Evolutionary conservation across 2,797 vertebrate species (phyloP).

Genomic region (Intellagama lesueurii): DNA sequence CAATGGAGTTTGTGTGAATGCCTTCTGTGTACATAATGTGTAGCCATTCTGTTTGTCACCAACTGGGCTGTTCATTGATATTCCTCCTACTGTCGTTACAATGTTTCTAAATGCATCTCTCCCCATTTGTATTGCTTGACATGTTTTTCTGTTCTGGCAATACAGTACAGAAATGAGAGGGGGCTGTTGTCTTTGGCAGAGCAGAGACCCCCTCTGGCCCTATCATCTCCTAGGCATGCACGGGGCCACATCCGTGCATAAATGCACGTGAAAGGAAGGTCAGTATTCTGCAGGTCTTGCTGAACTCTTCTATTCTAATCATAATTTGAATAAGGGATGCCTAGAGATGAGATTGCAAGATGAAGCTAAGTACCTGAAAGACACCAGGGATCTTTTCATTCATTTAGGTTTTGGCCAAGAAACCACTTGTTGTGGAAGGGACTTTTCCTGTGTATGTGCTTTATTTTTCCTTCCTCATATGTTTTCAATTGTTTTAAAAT

Average conservation of each 20-base stretch:
- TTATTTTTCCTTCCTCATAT: too few relatives aligned
- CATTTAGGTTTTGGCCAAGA: too few relatives aligned
- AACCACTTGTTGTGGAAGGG: too few relatives aligned
- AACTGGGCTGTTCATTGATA: neutral
- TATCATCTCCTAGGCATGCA: neutral
- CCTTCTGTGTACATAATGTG: neutral
- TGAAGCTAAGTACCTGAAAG: neutral
- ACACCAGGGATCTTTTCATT: too few relatives aligned
- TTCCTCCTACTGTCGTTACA: too few relatives aligned
- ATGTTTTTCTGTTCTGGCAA: too few relatives aligned
- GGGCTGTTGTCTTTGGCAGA: neutral
- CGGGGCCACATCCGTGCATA: neutral
- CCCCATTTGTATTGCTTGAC: too few relatives aligned
- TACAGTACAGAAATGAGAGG: neutral
- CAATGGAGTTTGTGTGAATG: neutral
- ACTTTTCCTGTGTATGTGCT: too few relatives aligned
- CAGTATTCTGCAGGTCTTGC: neutral
- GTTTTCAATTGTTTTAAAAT: too few relatives aligned
- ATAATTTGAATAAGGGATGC: too few relatives aligned
- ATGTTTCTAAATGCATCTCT: too few relatives aligned
- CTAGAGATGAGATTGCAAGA: neutral
- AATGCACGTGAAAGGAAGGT: neutral
- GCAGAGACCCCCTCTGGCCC: neutral
- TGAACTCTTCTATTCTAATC: neutral
- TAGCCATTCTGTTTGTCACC: neutral